These are phyloP conservation scores for Mesocricetus auratus DNA, from an alignment of 2,113 vertebrate genomes.

Conservation along the genomic window DNA sequence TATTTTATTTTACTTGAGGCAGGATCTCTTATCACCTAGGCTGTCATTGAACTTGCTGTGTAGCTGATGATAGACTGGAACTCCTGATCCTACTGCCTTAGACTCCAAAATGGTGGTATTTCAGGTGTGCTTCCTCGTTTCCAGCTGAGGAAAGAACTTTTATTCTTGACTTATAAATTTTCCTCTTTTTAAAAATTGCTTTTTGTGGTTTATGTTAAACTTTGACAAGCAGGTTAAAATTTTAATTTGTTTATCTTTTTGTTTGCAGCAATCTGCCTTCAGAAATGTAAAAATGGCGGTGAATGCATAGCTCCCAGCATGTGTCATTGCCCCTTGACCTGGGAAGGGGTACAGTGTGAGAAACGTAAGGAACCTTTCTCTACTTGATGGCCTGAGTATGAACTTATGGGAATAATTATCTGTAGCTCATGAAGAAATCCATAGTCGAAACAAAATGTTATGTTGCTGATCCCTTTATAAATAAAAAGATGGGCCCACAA, in stretches of 20 bases:
- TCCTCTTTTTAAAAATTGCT: neutral
- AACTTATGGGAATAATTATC: neutral
- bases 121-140: no score
- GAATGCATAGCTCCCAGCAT: conserved; percentile 92
- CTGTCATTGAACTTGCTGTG: neutral
- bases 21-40: neutral
- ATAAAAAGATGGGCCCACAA: neutral
- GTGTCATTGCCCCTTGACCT: conserved; percentile 90
- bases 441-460: neutral
- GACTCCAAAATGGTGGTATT: neutral
- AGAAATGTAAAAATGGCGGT: conserved; percentile 93
- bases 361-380: conserved; percentile 88
- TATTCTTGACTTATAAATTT: neutral
- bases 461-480: neutral
- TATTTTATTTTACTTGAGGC: neutral
- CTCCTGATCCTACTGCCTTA: neutral
- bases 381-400: neutral
- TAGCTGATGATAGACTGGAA: neutral
- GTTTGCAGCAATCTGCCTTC: conserved; percentile 91
- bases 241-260: conserved; percentile 13
- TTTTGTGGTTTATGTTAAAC: neutral
- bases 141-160: neutral
- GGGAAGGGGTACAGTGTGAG: conserved; percentile 94
- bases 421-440: neutral
- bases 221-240: neutral